These are phyloP conservation scores for Sanderia malayensis DNA, from an alignment of 30 jellyfish, hydroid and myxozoan species.

Conservation along the genomic window DNA sequence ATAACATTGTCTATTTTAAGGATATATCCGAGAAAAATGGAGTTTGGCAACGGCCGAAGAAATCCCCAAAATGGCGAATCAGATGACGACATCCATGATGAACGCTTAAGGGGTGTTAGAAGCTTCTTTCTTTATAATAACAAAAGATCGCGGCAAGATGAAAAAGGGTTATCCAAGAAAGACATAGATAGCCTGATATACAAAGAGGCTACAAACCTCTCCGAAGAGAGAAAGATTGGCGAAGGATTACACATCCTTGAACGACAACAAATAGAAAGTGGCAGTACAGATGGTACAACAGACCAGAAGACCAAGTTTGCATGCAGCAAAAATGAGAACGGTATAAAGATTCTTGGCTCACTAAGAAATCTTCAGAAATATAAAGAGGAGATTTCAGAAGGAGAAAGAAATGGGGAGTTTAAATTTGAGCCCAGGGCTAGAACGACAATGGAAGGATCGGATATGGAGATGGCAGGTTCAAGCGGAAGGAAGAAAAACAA, in stretches of 20 bases:
- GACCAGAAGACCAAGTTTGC: not conserved
- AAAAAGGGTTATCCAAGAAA: not conserved
- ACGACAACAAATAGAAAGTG: not conserved
- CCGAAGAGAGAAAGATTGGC: not conserved
- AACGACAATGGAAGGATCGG: not conserved
- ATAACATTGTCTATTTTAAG: too few species aligned
- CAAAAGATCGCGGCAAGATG: not conserved
- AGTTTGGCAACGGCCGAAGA: not conserved
- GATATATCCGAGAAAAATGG: not conserved
- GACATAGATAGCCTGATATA: not conserved
- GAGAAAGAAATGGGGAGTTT: not conserved
- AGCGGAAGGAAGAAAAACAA: not conserved
- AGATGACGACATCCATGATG: not conserved
- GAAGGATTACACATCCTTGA: not conserved
- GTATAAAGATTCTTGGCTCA: not conserved
- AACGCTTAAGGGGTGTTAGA: not conserved
- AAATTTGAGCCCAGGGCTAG: not conserved
- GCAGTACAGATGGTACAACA: not conserved
- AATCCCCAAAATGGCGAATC: too few species aligned
- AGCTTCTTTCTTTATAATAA: not conserved
- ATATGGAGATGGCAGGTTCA: not conserved
- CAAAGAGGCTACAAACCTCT: not conserved
- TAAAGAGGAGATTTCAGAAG: not conserved
- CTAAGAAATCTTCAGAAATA: not conserved
- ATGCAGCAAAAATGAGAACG: not conserved